These are phyloP conservation scores for Herpetotheres cachinnans DNA, from an alignment of 2,113 vertebrate species.

Conservation along the genomic window DNA sequence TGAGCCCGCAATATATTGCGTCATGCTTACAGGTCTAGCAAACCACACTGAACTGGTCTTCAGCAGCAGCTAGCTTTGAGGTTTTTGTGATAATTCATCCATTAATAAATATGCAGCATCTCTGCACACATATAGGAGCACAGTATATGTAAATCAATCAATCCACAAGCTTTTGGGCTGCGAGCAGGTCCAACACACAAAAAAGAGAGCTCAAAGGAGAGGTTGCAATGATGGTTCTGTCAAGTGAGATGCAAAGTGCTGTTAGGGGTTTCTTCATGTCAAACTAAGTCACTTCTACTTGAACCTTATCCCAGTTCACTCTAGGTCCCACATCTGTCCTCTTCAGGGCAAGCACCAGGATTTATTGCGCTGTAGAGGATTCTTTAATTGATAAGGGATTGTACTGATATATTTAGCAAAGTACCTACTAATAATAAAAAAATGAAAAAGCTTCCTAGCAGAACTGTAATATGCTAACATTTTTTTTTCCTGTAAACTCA, in stretches of 20 bases:
- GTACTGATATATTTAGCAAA: neutral
- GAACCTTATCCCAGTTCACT: too few relatives aligned
- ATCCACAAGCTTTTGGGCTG: neutral
- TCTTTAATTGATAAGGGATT: neutral
- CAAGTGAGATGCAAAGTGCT: rapidly evolving
- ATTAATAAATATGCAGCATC: neutral
- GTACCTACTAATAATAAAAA: neutral
- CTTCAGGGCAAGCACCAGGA: too few relatives aligned
- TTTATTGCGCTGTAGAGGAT: neutral
- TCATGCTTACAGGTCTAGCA: neutral
- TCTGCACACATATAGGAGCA: neutral
- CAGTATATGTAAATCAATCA: neutral
- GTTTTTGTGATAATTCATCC: neutral
- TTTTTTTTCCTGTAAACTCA: neutral
- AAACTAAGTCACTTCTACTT: neutral
- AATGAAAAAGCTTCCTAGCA: neutral
- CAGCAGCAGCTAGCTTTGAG: neutral
- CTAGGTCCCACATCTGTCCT: neutral
- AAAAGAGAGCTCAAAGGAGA: neutral
- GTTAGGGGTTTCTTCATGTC: neutral
- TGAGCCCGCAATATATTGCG: rapidly evolving
- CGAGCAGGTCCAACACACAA: neutral
- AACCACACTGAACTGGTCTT: neutral
- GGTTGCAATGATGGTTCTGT: neutral
- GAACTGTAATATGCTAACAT: neutral